Conservation (phyloP, 2,888 invertebrate genomes). For the Nipponacmea schrenckii region DNA sequence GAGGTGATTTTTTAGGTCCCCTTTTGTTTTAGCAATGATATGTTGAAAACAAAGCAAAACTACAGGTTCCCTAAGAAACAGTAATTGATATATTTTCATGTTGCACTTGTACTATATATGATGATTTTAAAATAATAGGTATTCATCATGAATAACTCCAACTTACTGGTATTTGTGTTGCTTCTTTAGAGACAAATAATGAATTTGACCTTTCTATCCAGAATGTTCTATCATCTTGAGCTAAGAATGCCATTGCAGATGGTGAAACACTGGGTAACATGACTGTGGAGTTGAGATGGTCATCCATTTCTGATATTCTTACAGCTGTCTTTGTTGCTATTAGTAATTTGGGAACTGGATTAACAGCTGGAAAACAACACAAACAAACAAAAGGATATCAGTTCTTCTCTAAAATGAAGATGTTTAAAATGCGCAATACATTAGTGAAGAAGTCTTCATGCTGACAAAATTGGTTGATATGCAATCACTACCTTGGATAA, state of each 20-base stretch:
- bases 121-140: no score
- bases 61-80: no score
- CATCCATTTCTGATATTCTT: constrained; percentile 47
- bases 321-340: constrained; percentile 71
- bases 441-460: no score
- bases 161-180: constrained; percentile 17
- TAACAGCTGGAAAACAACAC: constrained; percentile 70
- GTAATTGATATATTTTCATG: neutral
- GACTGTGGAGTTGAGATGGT: constrained; percentile 38
- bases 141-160: no score
- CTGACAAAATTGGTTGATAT: no score
- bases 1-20: no score
- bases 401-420: no score
- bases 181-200: constrained; percentile 25
- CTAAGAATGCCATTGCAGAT: constrained; percentile 76
- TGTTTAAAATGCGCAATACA: neutral
- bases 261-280: constrained; percentile 40
- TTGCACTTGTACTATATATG: neutral
- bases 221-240: constrained; percentile 79
- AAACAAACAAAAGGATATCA: no score
- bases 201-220: constrained; percentile 80
- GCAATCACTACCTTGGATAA: no score
- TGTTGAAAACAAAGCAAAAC: no score
- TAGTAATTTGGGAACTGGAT: constrained; percentile 82
- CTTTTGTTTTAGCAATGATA: no score